Evolutionary conservation across 2,888 invertebrate genomes (phyloP), one percentile per base, ranked within the genome.

Genomic region (Eupithecia vulgata): DNA sequence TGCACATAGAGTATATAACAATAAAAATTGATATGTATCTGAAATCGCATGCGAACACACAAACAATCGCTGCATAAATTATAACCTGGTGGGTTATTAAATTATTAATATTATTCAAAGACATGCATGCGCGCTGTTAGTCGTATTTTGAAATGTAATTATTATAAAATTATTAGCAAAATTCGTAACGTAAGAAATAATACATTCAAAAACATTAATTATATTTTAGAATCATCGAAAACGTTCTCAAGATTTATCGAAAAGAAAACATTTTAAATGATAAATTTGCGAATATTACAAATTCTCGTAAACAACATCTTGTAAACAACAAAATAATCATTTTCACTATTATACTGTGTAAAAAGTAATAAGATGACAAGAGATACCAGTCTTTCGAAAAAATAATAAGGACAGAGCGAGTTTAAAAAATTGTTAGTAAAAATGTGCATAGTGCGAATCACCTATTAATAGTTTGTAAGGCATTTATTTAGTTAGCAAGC

Each of bases 1-100:
- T 13, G 25, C 57, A 57, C 52, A 10, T 52, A 21, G 12, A 21
- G 25, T 21, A 21, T 21, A 0, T 21, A 21, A 69, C 57, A 57
- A 66, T 69, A 21, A 59, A 52, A 45, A 57, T 42, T 66, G 17
- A 52, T 72, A 68, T 66, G 37, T 45, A 66, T 59, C 57, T 57
- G 25, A 57, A 65, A 57, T 66, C 42, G 42, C n/a, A 59, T 66
- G 72, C 66, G 65, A 65, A 42, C 42, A 34, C 59, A 65, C 64
- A 21, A 66, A 72, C 72, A 72, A 72, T 72, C 42, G 59, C 57
- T 8, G 65, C 68, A 69, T 72, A 68, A 68, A 65, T 66, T 73
- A 48, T 66, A 64, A 48, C 45, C 59, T 25, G 34, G 59, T 40
- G 68, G 52, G 48, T 30, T 65, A 48, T 48, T 1, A 52, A 21